A percentile compares a stretch with the other conserved stretches of the same genome.
Evolutionary conservation across 2,797 vertebrate genomes (phyloP).

Genomic region (Aplochiton taeniatus): DNA sequence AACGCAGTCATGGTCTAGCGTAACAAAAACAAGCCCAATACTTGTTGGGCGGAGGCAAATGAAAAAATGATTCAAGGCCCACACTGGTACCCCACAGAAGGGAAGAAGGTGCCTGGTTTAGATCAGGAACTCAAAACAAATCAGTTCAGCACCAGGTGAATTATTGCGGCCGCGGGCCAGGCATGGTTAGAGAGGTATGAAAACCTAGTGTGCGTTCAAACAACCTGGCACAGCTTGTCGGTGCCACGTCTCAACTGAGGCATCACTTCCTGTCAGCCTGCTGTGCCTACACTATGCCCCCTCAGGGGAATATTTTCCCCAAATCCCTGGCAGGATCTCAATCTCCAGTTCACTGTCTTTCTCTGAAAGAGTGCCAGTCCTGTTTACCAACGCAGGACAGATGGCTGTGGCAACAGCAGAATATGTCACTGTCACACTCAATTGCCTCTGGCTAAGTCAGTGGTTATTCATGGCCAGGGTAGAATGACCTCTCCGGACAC

Average conservation of each 20-base stretch:
- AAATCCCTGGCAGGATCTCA: constrained; percentile 54
- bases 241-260: constrained; percentile 7
- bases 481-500: not conserved
- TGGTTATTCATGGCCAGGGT: constrained; percentile 22
- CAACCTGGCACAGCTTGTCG: constrained; percentile 8
- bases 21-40: constrained; percentile 45
- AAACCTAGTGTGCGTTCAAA: constrained; percentile 25
- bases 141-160: constrained; percentile 38
- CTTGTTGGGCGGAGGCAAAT: constrained; percentile 43
- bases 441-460: constrained; percentile 28
- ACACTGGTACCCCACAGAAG: constrained; percentile 22
- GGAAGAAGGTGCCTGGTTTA: constrained; percentile 26
- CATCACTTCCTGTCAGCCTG: constrained; percentile 39
- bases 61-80: constrained; percentile 36
- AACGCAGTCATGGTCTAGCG: constrained; percentile 23
- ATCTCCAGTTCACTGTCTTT: constrained; percentile 50
- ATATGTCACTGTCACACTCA: constrained; percentile 37
- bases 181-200: constrained; percentile 19
- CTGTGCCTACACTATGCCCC: constrained; percentile 27
- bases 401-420: constrained; percentile 57
- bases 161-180: constrained; percentile 42
- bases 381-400: constrained; percentile 57
- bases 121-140: constrained; percentile 48
- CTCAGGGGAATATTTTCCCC: constrained; percentile 39
- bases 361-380: constrained; percentile 52